Evolutionary conservation across 1,140 invertebrate genomes (phyloP).

Genomic region (Meloidogyne chitwoodi): DNA sequence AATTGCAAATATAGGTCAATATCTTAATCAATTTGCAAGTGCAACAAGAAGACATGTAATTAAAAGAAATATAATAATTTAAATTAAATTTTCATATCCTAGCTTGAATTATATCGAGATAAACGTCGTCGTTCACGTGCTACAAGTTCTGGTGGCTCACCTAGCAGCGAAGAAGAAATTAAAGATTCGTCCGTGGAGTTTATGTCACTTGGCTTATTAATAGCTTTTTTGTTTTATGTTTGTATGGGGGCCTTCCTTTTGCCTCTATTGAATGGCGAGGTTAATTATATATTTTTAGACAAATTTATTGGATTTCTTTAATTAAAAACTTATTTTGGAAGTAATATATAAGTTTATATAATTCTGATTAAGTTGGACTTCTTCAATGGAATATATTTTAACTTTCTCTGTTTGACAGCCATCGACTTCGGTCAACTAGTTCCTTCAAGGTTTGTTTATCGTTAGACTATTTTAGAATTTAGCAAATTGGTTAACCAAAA

Average conservation of each 20-base stretch:
- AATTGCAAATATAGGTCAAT: slow-evolving; percentile 52
- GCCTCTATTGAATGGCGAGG: slow-evolving; percentile 47
- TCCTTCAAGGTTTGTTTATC: slow-evolving; percentile 26
- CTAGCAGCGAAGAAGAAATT: slow-evolving; percentile 37
- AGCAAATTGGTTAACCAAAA: no score
- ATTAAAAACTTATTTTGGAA: no score
- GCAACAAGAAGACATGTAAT: slow-evolving; percentile 40
- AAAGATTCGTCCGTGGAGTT: slow-evolving; percentile 37
- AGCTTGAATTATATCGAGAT: slow-evolving; percentile 31
- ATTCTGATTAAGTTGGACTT: slow-evolving; percentile 41
- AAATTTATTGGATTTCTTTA: not conserved
- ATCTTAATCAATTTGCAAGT: slow-evolving; percentile 46
- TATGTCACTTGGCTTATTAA: slow-evolving; percentile 37
- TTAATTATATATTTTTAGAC: not conserved
- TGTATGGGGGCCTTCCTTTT: slow-evolving; percentile 47
- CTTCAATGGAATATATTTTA: slow-evolving; percentile 50
- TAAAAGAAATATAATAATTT: not conserved
- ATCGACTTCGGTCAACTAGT: slow-evolving; percentile 52
- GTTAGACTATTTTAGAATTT: not conserved
- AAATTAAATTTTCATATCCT: not conserved
- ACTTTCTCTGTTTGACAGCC: slow-evolving; percentile 50
- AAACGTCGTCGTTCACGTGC: slow-evolving; percentile 12
- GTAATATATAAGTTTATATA: no score
- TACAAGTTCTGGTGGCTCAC: not conserved
- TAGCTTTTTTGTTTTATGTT: slow-evolving; percentile 43